These are phyloP conservation scores for Otis tarda DNA, from an alignment of 2,113 vertebrate genomes.

Conservation along the genomic window DNA sequence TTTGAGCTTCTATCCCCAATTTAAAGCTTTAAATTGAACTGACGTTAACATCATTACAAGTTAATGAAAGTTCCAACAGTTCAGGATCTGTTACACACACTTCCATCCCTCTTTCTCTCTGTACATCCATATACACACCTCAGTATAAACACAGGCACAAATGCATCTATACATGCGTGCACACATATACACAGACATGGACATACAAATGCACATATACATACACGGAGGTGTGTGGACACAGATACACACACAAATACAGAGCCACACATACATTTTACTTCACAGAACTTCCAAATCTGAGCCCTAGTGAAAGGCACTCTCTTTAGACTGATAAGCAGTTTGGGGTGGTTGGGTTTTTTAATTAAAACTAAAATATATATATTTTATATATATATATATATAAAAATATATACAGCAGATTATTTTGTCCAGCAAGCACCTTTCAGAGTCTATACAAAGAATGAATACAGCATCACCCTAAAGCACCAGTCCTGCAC, in stretches of 20 bases:
- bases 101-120: neutral
- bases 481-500: neutral
- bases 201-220: neutral
- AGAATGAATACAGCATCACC: neutral
- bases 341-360: neutral
- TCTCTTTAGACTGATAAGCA: neutral
- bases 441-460: neutral
- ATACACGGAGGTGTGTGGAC: neutral
- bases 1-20: neutral
- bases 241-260: neutral
- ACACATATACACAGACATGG: neutral
- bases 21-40: neutral
- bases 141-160: neutral
- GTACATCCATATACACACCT: accelerated
- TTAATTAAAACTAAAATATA: neutral
- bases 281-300: neutral
- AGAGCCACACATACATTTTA: neutral
- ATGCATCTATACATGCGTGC: too few relatives aligned
- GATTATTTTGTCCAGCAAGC: neutral
- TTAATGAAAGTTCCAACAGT: neutral
- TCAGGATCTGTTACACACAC: neutral
- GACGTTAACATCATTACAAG: neutral
- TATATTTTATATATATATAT: too few relatives aligned
- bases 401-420: too few relatives aligned
- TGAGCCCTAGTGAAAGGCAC: neutral